Evolutionary conservation across 2,113 vertebrate species (phyloP).

Genomic region (Okapia johnstoni): DNA sequence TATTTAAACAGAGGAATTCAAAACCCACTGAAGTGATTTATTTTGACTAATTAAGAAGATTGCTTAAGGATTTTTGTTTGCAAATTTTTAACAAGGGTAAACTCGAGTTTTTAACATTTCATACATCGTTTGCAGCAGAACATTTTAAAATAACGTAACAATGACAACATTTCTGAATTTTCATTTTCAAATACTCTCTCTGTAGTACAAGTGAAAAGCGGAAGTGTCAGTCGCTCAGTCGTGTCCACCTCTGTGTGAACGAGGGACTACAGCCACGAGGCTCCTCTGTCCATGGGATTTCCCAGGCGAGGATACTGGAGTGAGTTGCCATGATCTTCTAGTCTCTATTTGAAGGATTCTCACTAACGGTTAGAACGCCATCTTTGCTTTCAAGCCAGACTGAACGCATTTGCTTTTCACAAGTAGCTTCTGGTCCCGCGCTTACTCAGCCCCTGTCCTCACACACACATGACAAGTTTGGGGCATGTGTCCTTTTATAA

Average conservation of each 20-base stretch:
- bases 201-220: neutral
- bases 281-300: neutral
- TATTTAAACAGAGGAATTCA: neutral
- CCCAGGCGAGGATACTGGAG: neutral
- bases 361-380: neutral
- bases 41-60: neutral
- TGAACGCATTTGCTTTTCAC: neutral
- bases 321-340: neutral
- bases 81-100: neutral
- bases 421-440: neutral
- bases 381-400: neutral
- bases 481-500: neutral
- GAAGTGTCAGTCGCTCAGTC: neutral
- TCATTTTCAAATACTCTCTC: neutral
- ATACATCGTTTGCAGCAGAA: neutral
- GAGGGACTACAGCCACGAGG: neutral
- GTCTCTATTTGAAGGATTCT: neutral
- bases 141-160: neutral
- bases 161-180: neutral
- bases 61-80: neutral
- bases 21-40: neutral
- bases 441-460: neutral
- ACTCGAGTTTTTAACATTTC: neutral
- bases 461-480: neutral
- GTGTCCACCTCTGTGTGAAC: neutral